A percentile compares a stretch with the other conserved stretches of the same genome.
Evolutionary conservation across 2,888 invertebrate species (phyloP).

Genomic region (Antheraea assamensis): DNA sequence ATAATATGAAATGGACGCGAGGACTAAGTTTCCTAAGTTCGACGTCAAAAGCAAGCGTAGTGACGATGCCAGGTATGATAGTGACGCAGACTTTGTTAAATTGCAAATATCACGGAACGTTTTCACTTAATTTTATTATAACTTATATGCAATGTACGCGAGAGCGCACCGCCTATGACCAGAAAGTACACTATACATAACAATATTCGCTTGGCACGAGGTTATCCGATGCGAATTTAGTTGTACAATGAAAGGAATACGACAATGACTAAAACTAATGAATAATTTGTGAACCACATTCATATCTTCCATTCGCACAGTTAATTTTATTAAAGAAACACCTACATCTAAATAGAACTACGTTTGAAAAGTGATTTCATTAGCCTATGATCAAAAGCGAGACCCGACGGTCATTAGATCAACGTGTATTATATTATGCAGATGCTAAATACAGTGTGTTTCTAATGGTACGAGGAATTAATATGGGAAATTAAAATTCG

Average conservation of each 20-base stretch:
- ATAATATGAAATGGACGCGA: neutral
- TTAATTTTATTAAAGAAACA: slow-evolving; percentile 62
- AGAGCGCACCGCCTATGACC: slow-evolving; percentile 72
- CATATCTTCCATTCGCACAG: slow-evolving; percentile 68
- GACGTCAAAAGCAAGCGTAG: neutral
- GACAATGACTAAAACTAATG: slow-evolving; percentile 65
- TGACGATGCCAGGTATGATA: neutral
- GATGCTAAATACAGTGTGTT: slow-evolving; percentile 31
- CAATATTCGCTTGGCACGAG: slow-evolving; percentile 59
- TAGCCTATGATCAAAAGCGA: slow-evolving; percentile 64
- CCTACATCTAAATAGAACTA: slow-evolving; percentile 67
- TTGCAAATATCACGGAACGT: slow-evolving; percentile 43
- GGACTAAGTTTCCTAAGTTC: neutral
- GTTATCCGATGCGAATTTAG: slow-evolving; percentile 49
- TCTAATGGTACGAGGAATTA: slow-evolving; percentile 34
- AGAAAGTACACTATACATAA: slow-evolving; percentile 77
- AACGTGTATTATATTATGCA: slow-evolving; percentile 67
- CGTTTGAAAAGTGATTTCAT: slow-evolving; percentile 59
- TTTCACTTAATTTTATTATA: slow-evolving; percentile 55
- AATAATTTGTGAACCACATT: slow-evolving; percentile 63
- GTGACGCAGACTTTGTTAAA: neutral
- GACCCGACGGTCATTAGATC: slow-evolving; percentile 54
- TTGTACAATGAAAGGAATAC: slow-evolving; percentile 55
- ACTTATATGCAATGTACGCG: slow-evolving; percentile 57
- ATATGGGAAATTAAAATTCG: slow-evolving; percentile 46